These are phyloP conservation scores for Argyra leucocephala DNA, from an alignment of 2,888 invertebrate species.

Conservation along the genomic window DNA sequence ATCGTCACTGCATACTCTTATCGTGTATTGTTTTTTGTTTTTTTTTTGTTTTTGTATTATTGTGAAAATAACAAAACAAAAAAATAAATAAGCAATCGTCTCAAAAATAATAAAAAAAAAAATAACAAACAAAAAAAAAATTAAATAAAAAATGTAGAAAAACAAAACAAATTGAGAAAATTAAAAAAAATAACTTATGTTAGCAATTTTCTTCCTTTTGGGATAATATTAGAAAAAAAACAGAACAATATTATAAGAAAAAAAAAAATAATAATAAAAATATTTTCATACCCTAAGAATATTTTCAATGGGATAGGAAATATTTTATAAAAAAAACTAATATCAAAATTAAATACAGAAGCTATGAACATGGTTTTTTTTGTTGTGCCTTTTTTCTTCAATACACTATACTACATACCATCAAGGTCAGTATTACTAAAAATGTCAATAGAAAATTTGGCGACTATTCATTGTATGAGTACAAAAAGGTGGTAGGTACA, in stretches of 20 bases:
- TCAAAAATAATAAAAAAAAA: not conserved
- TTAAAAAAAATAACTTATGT: conserved; percentile 4
- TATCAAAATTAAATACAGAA: no score
- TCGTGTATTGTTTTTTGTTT: no score
- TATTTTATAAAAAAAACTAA: not conserved
- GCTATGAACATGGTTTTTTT: no score
- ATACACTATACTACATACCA: no score
- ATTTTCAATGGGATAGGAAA: not conserved
- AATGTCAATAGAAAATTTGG: no score
- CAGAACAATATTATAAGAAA: not conserved
- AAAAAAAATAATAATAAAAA: not conserved
- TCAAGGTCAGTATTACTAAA: no score
- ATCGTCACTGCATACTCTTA: no score
- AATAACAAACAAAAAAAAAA: not conserved
- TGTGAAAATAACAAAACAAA: no score
- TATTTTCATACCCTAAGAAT: not conserved
- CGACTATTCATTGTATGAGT: no score
- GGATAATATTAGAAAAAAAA: not conserved
- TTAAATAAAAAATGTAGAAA: not conserved
- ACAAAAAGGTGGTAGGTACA: no score
- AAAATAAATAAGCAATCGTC: not conserved
- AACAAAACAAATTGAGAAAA: conserved; percentile 5
- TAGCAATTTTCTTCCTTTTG: conserved; percentile 2
- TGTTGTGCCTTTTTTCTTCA: no score
- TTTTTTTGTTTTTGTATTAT: no score